Base-by-base conservation (phyloP, 2,113 vertebrate genomes). In the Lepidothrix coronata region DNA sequence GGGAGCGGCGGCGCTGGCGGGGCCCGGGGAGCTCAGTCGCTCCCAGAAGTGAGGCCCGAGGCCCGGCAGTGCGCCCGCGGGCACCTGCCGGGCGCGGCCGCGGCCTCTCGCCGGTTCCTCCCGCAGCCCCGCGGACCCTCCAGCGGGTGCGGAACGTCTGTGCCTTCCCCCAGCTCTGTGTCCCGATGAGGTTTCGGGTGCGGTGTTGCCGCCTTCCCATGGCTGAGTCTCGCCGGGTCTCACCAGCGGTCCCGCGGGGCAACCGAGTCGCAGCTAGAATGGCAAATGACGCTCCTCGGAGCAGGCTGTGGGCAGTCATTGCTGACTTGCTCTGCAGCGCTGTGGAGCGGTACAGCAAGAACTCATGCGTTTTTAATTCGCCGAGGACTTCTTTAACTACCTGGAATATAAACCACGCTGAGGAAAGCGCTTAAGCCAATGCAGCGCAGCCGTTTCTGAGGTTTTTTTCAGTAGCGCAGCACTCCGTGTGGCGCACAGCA, bases 81-180 rank as follows among this genome's bases (percentile, higher is more conserved):
- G 65, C 79, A 93, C 75, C 83, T 85, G 90, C 87, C 43, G 43
- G 33, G 31, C 23, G 6, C 31, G 10, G 46, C 33, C 13, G 9
- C 21, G 12, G 61, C 85, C 52, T 61, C 52, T 8, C 16, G 27
- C 28, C 41, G 28, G 9, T 22, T 4, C 7, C 39, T 4, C 25
- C 2, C 17, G 31, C 49, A 44, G 51, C 58, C 20, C 41, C 43
- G 13, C 35, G 15, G 22, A 18, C 44, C 8, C 22, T 4, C 14
- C 22, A 1, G 70, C 25, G 27, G 13, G 22, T 2, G 63, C 10
- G n/a, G 51, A 35, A 2, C 0, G 27, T 0, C 39, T 0, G 10
- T 2, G 2, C 33, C 2, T 4, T 20, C 37, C 14, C 22, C 35
- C 37, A 2, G 67, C 52, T 18, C 3, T 2, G 20, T 1, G 15